Percentiles rank a stretch among this genome's conserved stretches.
Evolutionary conservation across 2,888 invertebrate species (phyloP).

Genomic region (Phengaris arion): DNA sequence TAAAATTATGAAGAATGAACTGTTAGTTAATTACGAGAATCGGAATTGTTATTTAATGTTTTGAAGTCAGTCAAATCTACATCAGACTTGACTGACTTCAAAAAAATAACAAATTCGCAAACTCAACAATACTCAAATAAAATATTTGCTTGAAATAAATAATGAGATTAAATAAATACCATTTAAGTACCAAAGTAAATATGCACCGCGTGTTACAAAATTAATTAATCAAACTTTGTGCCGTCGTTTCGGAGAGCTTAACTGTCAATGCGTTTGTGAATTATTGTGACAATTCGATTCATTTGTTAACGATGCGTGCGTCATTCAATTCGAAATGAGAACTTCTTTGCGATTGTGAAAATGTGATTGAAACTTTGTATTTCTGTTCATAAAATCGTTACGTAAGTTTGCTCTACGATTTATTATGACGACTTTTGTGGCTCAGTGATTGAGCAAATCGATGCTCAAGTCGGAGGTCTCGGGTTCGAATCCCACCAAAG

Average conservation of each 20-base stretch:
- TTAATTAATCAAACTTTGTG: constrained; percentile 28
- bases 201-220: constrained; percentile 13
- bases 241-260: constrained; percentile 3
- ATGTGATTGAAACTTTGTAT: neutral
- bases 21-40: no score
- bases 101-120: neutral
- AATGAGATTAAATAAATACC: neutral
- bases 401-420: no score
- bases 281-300: constrained; percentile 22
- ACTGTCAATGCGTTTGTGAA: constrained; percentile 22
- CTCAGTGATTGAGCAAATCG: no score
- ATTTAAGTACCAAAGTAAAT: constrained; percentile 7
- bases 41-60: no score
- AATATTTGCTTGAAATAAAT: constrained; percentile 14
- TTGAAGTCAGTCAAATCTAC: no score
- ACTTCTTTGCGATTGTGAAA: constrained; percentile 16
- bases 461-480: no score
- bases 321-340: neutral
- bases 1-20: no score
- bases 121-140: neutral
- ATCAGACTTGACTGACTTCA: no score
- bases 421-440: no score
- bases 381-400: neutral
- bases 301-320: constrained; percentile 14
- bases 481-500: no score